Evolutionary conservation across 2,888 invertebrate species (phyloP).

Genomic region (Argyresthia goedartella): DNA sequence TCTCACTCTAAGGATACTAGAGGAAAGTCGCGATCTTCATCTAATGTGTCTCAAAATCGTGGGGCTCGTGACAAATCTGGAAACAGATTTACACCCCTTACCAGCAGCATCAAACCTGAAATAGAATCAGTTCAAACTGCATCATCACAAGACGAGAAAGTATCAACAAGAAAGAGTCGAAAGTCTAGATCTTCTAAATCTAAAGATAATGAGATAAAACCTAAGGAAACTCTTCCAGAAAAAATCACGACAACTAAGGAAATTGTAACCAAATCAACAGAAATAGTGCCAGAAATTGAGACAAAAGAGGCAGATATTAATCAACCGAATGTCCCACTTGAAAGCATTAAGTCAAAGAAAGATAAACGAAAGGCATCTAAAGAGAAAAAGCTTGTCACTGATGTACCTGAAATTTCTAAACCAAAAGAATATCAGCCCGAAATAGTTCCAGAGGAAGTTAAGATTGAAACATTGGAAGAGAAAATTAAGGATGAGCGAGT

Average conservation of each 20-base stretch:
- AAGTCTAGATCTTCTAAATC: conserved; percentile 50
- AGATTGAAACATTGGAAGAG: not conserved
- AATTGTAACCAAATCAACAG: too few relatives aligned
- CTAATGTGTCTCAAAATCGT: conserved; percentile 22
- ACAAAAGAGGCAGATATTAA: not conserved
- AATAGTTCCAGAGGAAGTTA: not conserved
- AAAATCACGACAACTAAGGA: too few relatives aligned
- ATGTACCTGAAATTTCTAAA: not conserved
- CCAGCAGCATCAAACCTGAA: conserved; percentile 25
- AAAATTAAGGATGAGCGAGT: not conserved
- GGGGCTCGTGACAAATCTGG: conserved; percentile 36
- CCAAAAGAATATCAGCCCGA: not conserved
- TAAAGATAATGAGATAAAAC: conserved; percentile 44
- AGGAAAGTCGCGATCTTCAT: conserved; percentile 28
- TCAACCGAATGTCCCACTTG: not conserved
- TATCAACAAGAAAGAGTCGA: conserved; percentile 24
- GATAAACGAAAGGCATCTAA: not conserved
- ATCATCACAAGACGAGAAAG: conserved; percentile 26
- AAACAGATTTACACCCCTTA: conserved; percentile 45
- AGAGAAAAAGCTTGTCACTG: not conserved
- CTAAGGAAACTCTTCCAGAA: conserved; percentile 1
- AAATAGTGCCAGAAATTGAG: not conserved
- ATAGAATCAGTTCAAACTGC: conserved; percentile 19
- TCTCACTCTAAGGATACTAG: conserved; percentile 64
- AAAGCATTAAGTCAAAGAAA: not conserved